phyloP scores from a whole-genome alignment of 2,113 vertebrate genomes.

The Dendropsophus ebraccatus region DNA sequence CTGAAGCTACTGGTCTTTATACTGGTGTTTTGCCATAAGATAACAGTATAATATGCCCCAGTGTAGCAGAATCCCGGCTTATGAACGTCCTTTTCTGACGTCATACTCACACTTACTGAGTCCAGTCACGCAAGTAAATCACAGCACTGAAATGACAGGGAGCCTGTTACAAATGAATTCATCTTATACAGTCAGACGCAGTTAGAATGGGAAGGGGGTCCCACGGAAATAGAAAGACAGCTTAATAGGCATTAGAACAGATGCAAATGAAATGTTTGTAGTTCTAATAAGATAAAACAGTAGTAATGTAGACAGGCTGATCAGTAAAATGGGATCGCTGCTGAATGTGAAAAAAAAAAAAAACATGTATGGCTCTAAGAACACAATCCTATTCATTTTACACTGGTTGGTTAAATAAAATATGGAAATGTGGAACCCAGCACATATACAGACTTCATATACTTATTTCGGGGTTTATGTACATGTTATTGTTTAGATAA shows the following conservation, averaged over 20 bases:
- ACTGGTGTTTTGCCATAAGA: slow-evolving; percentile 6
- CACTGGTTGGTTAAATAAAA: background rate
- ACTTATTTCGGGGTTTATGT: too few species aligned
- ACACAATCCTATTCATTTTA: background rate
- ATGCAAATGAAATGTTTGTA: slow-evolving; percentile 24
- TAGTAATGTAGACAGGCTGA: slow-evolving; percentile 19
- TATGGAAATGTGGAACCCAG: background rate
- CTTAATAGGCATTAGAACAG: background rate
- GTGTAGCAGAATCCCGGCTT: background rate
- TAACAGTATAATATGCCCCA: background rate
- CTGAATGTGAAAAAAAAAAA: slow-evolving; percentile 33
- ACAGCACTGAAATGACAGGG: slow-evolving; percentile 40
- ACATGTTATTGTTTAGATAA: too few species aligned
- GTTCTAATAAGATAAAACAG: slow-evolving; percentile 21
- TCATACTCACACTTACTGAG: slow-evolving; percentile 12
- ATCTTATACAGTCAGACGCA: slow-evolving; percentile 9
- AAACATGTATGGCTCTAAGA: background rate
- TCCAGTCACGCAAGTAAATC: slow-evolving; percentile 49
- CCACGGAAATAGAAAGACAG: background rate
- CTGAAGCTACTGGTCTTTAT: slow-evolving; percentile 10
- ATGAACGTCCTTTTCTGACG: slow-evolving; percentile 28
- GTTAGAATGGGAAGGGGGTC: background rate
- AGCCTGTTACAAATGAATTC: slow-evolving; percentile 43
- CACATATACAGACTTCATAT: background rate
- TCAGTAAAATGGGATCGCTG: slow-evolving; percentile 23